phyloP scores from a whole-genome alignment of 53 echinoderm and acorn worm genomes.

The Henricia sp. region DNA sequence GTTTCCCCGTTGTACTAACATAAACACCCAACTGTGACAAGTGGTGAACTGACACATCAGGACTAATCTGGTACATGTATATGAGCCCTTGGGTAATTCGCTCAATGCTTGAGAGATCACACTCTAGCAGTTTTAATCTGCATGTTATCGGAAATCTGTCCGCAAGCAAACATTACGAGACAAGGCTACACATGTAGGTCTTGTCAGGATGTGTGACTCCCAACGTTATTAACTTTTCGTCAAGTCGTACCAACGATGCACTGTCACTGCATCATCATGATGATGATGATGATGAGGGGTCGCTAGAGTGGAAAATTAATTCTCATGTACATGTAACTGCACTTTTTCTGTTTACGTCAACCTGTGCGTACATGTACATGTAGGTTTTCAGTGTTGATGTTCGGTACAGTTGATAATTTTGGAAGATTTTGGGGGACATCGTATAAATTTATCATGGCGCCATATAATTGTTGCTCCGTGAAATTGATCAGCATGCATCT shows the following conservation, averaged over 20 bases:
- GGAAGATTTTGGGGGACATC: no score
- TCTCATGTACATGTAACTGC: conserved; percentile 4
- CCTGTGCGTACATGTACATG: no score
- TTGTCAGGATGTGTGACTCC: conserved; percentile 26
- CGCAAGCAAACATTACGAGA: not conserved
- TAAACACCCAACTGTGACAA: no score
- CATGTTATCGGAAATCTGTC: conserved; percentile 8
- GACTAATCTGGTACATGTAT: no score
- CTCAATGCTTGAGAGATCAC: not conserved
- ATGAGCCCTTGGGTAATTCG: no score
- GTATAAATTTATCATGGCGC: no score
- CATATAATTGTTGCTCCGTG: no score
- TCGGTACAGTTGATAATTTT: no score
- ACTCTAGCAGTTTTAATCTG: conserved; percentile 32
- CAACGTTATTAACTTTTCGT: conserved; percentile 39
- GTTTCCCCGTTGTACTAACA: no score
- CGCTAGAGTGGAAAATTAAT: conserved; percentile 3
- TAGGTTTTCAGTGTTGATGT: no score
- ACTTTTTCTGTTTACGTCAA: conserved; percentile 11
- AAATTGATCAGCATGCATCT: no score
- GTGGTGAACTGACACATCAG: no score
- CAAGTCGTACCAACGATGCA: not conserved
- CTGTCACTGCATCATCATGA: not conserved
- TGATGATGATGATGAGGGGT: not conserved
- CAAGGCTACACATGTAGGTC: not conserved